Conservation (phyloP, 2,113 vertebrate genomes). For the Equus quagga region DNA sequence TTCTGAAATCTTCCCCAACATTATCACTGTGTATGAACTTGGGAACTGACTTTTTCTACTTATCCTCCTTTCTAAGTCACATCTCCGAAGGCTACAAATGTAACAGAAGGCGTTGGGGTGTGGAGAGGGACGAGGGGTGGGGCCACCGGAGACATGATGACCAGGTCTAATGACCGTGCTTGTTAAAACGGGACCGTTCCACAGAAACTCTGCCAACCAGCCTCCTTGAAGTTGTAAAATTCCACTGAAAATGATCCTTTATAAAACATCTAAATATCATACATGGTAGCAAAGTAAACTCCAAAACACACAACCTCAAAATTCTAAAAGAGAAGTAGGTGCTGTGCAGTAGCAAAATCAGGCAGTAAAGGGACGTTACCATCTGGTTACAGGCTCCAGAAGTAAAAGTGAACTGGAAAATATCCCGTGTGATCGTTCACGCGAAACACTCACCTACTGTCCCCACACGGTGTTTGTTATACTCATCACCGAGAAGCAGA, state of each 20-base stretch:
- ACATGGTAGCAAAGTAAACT: not conserved
- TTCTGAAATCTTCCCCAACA: not conserved
- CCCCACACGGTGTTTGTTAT: accelerated
- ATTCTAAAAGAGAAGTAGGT: accelerated
- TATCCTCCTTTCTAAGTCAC: not conserved
- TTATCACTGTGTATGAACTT: not conserved
- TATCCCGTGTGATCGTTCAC: not conserved
- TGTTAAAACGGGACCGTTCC: not conserved
- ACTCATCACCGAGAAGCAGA: accelerated
- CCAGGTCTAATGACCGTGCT: not conserved
- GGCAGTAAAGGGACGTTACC: not conserved
- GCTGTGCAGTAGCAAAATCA: not conserved
- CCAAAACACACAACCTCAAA: not conserved
- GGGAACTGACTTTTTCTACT: not conserved
- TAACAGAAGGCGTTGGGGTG: accelerated
- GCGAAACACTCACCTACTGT: not conserved
- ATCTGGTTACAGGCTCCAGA: not conserved
- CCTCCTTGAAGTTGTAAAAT: not conserved
- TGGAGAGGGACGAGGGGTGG: accelerated
- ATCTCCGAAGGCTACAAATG: not conserved
- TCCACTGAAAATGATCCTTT: not conserved
- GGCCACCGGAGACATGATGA: accelerated
- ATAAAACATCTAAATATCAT: not conserved
- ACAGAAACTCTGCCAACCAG: accelerated
- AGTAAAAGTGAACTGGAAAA: not conserved